These are phyloP conservation scores for Trissonchulus sp. DNA, from an alignment of 2,888 invertebrate species.

Conservation along the genomic window DNA sequence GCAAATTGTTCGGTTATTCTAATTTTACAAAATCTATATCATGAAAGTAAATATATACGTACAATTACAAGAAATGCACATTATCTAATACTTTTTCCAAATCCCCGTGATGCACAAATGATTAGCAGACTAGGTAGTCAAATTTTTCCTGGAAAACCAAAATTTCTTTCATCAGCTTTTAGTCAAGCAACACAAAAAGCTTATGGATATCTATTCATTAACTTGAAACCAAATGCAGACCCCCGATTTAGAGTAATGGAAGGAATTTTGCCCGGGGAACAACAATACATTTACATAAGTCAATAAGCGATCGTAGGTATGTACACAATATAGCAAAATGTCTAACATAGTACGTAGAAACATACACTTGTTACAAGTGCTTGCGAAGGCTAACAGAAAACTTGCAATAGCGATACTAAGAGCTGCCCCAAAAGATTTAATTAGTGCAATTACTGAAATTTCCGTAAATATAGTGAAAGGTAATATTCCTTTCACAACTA, in stretches of 20 bases:
- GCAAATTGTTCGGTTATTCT: conserved; percentile 12
- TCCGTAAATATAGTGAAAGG: not conserved
- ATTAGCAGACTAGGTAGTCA: conserved; percentile 8
- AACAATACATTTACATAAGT: conserved; percentile 8
- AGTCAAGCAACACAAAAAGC: conserved; percentile 21
- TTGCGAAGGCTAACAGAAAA: not conserved
- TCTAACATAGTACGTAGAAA: not conserved
- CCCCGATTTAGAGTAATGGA: not conserved
- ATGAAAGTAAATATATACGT: conserved; percentile 13
- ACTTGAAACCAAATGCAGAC: conserved; percentile 21
- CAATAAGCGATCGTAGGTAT: not conserved
- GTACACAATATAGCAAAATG: not conserved
- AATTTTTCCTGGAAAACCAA: conserved; percentile 24
- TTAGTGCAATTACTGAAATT: conserved; percentile 18
- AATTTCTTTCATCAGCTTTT: conserved; percentile 24
- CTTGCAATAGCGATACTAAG: conserved; percentile 1
- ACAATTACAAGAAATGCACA: conserved; percentile 25
- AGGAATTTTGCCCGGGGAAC: conserved; percentile 18
- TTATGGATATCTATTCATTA: conserved; percentile 29
- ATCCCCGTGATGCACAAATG: conserved; percentile 23
- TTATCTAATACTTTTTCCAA: conserved; percentile 27
- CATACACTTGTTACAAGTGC: not conserved
- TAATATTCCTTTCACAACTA: not conserved
- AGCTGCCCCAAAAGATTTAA: not conserved
- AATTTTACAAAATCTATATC: conserved; percentile 25